A percentile compares a stretch with the other conserved stretches of the same genome.
Conservation (phyloP, 2,888 invertebrate genomes). For the Eumerus sabulonum region DNA sequence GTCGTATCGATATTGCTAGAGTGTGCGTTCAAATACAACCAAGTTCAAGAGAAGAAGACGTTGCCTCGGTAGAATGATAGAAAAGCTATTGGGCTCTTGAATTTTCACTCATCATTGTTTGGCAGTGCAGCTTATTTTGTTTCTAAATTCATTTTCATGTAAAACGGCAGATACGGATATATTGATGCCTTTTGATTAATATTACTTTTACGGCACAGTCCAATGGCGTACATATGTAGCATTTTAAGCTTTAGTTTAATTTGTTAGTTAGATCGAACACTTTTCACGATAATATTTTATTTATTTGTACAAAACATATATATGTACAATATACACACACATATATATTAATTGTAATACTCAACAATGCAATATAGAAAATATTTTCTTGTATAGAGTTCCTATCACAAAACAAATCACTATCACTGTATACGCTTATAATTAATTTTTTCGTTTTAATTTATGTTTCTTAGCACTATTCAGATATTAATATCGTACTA, state of each 20-base stretch:
- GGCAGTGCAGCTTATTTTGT: constrained; percentile 55
- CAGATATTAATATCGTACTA: constrained; percentile 58
- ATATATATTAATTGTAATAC: constrained; percentile 60
- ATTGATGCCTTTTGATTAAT: not conserved
- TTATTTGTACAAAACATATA: constrained; percentile 42
- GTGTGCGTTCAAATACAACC: constrained; percentile 35
- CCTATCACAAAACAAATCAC: constrained; percentile 71
- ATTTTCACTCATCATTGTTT: constrained; percentile 59
- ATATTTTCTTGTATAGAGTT: constrained; percentile 69
- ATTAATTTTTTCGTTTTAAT: constrained; percentile 12
- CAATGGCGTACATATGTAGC: no score
- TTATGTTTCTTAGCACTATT: constrained; percentile 42
- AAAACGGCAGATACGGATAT: constrained; percentile 30
- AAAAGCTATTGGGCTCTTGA: constrained; percentile 17
- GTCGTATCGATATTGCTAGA: constrained; percentile 17
- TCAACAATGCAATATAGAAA: constrained; percentile 65
- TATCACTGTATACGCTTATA: constrained; percentile 69
- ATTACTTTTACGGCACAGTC: no score
- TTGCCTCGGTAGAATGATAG: constrained; percentile 26
- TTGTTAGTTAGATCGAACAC: constrained; percentile 36
- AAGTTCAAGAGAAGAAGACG: constrained; percentile 38
- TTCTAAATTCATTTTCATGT: constrained; percentile 19
- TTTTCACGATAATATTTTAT: constrained; percentile 35
- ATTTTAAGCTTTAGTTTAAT: constrained; percentile 8
- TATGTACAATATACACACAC: no score